Evolutionary conservation across 1,140 invertebrate species (phyloP).

Genomic region (Lordiphosa clarofinis): DNA sequence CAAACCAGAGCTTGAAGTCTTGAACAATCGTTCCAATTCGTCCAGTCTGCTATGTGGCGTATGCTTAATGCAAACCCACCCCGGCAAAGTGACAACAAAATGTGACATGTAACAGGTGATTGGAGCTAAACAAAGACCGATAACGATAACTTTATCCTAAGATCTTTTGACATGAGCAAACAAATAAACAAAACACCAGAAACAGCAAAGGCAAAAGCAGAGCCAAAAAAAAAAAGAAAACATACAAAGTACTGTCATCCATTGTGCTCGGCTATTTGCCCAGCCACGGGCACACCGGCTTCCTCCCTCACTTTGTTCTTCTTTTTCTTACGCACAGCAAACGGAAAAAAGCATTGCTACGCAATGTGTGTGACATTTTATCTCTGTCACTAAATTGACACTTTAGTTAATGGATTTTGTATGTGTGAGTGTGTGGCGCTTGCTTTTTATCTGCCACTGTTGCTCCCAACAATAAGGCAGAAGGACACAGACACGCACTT

Average conservation of each 20-base stretch:
- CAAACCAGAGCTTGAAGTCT: no score
- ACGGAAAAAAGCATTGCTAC: constrained; percentile 14
- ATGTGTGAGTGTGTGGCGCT: constrained; percentile 66
- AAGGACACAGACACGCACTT: constrained; percentile 54
- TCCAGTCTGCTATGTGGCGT: constrained; percentile 18
- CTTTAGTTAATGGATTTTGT: constrained; percentile 78
- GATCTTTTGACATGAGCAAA: constrained; percentile 65
- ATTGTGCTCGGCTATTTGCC: constrained; percentile 63
- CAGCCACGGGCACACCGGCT: constrained; percentile 22
- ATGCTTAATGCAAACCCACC: constrained; percentile 38
- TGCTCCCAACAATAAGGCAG: constrained; percentile 33
- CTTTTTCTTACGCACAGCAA: constrained; percentile 28
- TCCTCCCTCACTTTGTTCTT: constrained; percentile 17
- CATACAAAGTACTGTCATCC: constrained; percentile 71
- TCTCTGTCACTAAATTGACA: constrained; percentile 79
- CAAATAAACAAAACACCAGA: constrained; percentile 52
- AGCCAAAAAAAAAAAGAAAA: constrained; percentile 20
- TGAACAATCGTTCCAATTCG: no score
- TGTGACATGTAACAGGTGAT: constrained; percentile 66
- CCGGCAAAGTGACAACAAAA: constrained; percentile 25
- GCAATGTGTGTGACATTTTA: constrained; percentile 73
- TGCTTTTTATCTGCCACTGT: constrained; percentile 60
- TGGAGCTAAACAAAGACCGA: constrained; percentile 35
- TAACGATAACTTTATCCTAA: constrained; percentile 64
- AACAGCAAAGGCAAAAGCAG: constrained; percentile 25